These are phyloP conservation scores for Mormyrus lacerda DNA, from an alignment of 2,113 vertebrate species.

Conservation along the genomic window DNA sequence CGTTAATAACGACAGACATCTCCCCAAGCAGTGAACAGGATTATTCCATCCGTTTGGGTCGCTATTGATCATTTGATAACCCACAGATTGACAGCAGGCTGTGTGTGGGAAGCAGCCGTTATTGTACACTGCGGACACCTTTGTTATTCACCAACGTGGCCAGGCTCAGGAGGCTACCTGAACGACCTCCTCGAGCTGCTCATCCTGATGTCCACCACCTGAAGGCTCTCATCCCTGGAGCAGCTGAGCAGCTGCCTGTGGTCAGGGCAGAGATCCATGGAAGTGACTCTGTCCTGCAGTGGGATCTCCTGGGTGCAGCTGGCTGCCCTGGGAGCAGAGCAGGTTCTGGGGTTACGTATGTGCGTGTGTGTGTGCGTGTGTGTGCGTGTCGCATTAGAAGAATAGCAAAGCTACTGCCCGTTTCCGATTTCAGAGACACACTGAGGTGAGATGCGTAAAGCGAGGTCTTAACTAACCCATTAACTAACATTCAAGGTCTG, in stretches of 20 bases:
- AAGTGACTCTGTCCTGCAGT: constrained; percentile 72
- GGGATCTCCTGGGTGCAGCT: constrained; percentile 64
- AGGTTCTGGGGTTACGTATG: not conserved
- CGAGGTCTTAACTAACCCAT: not conserved
- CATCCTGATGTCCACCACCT: constrained; percentile 71
- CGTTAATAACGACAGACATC: not conserved
- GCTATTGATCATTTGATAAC: not conserved
- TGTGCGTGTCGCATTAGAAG: not conserved
- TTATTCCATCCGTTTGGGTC: not conserved
- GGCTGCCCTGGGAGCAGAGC: constrained; percentile 47
- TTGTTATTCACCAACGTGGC: not conserved
- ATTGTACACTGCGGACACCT: not conserved
- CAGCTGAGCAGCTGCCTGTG: constrained; percentile 76
- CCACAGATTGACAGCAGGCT: not conserved
- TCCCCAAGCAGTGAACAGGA: not conserved
- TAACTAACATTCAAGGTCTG: not conserved
- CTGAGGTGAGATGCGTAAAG: not conserved
- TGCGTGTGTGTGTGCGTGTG: not conserved
- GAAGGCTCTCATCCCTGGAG: constrained; percentile 74
- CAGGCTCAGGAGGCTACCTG: constrained; percentile 52
- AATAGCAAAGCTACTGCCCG: not conserved
- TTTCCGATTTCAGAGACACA: not conserved
- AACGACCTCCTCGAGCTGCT: constrained; percentile 60
- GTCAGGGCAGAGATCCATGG: constrained; percentile 69
- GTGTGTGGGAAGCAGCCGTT: not conserved